Conservation (phyloP, 1,140 invertebrate genomes). For the Globodera rostochiensis region DNA sequence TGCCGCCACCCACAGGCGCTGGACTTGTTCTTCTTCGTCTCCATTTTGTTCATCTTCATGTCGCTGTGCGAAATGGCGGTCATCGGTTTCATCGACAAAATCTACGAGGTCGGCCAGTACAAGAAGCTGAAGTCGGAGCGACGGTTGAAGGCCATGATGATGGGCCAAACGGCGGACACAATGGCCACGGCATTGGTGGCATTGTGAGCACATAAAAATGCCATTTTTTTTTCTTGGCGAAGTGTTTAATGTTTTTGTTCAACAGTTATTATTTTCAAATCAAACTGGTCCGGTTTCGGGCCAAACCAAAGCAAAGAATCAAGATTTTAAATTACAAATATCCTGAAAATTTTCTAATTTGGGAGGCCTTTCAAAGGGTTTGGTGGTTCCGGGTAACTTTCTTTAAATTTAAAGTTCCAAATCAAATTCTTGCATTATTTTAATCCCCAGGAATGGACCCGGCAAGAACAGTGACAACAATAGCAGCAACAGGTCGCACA, state of each 20-base stretch:
- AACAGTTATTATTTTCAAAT: no score
- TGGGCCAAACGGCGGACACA: constrained; percentile 48
- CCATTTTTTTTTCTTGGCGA: no score
- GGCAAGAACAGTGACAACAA: constrained; percentile 2
- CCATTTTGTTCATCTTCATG: constrained; percentile 53
- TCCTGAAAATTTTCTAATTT: no score
- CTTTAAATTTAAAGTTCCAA: no score
- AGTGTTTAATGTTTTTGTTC: no score
- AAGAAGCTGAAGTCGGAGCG: constrained; percentile 43
- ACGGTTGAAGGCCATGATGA: constrained; percentile 44
- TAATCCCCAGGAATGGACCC: constrained; percentile 10
- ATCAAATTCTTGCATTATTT: background rate
- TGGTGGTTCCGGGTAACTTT: no score
- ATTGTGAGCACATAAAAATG: constrained; percentile 20
- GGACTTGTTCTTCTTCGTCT: constrained; percentile 55
- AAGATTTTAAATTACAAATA: no score
- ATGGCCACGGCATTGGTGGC: constrained; percentile 48
- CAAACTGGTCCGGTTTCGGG: no score
- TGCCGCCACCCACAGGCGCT: constrained; percentile 30
- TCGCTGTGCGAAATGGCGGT: constrained; percentile 54
- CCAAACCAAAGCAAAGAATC: no score
- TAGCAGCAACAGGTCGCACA: background rate
- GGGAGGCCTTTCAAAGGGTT: no score
- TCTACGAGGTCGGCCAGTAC: constrained; percentile 42
- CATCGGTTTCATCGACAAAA: constrained; percentile 54